Evolutionary conservation across 2,113 vertebrate species (phyloP).

Genomic region (Neopipo cinnamomea): DNA sequence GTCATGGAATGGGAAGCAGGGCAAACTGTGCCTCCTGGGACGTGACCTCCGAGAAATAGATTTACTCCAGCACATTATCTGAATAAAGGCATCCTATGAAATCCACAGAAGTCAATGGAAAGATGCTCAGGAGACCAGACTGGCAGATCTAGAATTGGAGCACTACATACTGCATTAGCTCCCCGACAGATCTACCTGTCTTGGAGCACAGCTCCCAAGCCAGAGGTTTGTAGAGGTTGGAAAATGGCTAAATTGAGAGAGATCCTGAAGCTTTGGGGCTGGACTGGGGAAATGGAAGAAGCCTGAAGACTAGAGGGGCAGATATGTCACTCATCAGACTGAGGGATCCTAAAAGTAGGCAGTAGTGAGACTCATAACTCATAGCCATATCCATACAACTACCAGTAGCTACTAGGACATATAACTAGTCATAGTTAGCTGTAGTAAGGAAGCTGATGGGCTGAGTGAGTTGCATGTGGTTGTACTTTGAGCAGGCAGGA

Average conservation of each 20-base stretch:
- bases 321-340: background rate
- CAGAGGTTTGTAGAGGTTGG: background rate
- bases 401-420: background rate
- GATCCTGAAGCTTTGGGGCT: background rate
- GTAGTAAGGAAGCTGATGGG: background rate
- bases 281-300: background rate
- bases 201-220: background rate
- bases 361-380: background rate
- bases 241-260: background rate
- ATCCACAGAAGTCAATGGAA: background rate
- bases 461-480: background rate
- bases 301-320: background rate
- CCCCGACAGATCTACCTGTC: background rate
- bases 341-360: background rate
- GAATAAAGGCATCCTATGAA: background rate
- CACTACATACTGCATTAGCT: rapidly evolving
- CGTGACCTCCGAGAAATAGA: slow-evolving; percentile 19
- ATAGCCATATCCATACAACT: background rate
- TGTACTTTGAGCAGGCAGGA: background rate
- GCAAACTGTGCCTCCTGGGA: background rate
- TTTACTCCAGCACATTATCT: slow-evolving; percentile 6
- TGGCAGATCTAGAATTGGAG: background rate
- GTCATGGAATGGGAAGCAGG: slow-evolving; percentile 30
- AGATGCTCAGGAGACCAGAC: background rate
- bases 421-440: background rate